Evolutionary conservation across 64 coral and sea anemone genomes (phyloP), one percentile per base, ranked within the genome.

Genomic region (Cladopsammia gracilis): DNA sequence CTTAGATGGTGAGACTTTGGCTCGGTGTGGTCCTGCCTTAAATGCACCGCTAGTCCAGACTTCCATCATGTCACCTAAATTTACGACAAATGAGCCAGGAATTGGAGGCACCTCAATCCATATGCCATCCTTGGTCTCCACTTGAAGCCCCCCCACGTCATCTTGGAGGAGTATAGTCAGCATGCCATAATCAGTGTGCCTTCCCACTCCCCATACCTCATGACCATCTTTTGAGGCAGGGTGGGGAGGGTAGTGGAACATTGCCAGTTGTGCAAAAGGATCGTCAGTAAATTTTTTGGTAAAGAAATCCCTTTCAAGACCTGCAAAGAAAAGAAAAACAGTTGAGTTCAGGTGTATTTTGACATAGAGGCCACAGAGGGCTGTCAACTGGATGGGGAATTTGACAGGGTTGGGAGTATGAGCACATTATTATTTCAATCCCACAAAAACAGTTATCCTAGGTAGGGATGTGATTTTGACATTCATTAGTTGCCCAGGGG

Each of bases 1-100:
- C 15, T 53, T 52, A 0, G 84, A 75, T 59, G 76, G 11, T 44
- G 96, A 98, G 9, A 69, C 59, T 75, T 79, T 91, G 4, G 91
- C 96, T 22, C 91, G 68, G 43, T 98, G 96, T 5, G 73, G 81
- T 53, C 58, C 47, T 47, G 96, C 83, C 42, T 59, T 94, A 26
- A 80, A 91, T n/a, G 88, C 87, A 51, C 96, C 96, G 62, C 74
- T 94, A 58, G 96, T 91, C 92, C 92, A 98, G 5, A 87, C 65
- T 66, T 98, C 92, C 47, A 98, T 54, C 78, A 94, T 93, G 65
- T 98, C 92, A 20, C 96, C 96, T 34, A 94, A 64, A 71, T 94
- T 94, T 15, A 98, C 48, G 4, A 98, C 76, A 73, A 94, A 88
- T 19, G 85, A 88, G 25, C 85, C 85, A 57, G 92, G 92, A 58